phyloP scores from a whole-genome alignment of 2,888 invertebrate species.

The Drosophila koepferae region DNA sequence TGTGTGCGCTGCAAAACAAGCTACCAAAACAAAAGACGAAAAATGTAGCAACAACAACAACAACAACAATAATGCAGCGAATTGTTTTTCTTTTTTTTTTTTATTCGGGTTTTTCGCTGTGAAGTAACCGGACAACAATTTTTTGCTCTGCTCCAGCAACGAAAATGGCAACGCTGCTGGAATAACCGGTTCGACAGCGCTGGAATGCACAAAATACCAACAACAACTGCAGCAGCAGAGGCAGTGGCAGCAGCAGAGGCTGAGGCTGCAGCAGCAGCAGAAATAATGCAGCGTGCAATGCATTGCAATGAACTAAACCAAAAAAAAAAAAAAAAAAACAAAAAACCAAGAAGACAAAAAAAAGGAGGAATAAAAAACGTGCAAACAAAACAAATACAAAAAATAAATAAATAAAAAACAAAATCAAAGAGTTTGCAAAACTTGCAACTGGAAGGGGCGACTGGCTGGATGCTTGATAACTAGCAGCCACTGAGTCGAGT shows the following conservation, averaged over 20 bases:
- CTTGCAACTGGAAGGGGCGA: constrained; percentile 42
- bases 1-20: constrained; percentile 42
- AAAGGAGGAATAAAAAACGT: constrained; percentile 14
- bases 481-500: constrained; percentile 12
- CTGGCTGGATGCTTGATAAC: constrained; percentile 33
- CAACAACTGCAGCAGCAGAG: constrained; percentile 26
- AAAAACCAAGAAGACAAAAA: too few species aligned
- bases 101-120: constrained; percentile 45
- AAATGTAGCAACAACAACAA: constrained; percentile 38
- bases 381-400: constrained; percentile 34
- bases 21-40: constrained; percentile 66
- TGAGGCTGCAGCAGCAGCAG: constrained; percentile 32
- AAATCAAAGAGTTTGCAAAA: constrained; percentile 51
- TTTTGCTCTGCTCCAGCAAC: constrained; percentile 50
- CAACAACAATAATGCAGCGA: constrained; percentile 12
- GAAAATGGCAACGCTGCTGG: constrained; percentile 63
- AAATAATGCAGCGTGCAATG: constrained; percentile 48
- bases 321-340: constrained; percentile 34
- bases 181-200: constrained; percentile 69
- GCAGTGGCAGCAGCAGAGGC: background rate
- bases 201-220: constrained; percentile 68
- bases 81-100: constrained; percentile 18
- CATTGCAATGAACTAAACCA: constrained; percentile 53
- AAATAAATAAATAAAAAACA: too few species aligned
- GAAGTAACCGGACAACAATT: constrained; percentile 73